These are phyloP conservation scores for Cheilosia urbana DNA, from an alignment of 2,888 invertebrate genomes.

Conservation along the genomic window DNA sequence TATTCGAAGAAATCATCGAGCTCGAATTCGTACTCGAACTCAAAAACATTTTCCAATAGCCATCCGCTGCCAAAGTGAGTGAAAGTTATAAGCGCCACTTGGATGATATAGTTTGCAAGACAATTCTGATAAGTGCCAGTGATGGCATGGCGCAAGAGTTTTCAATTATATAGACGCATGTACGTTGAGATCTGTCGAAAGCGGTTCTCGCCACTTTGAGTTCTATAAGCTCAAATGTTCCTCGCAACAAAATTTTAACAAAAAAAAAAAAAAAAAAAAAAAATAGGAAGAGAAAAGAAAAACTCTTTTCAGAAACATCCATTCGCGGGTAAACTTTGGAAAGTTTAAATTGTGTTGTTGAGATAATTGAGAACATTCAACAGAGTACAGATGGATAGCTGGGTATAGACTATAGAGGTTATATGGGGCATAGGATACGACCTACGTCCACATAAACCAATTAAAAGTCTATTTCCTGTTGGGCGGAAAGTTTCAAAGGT, in stretches of 20 bases:
- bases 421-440: slow-evolving; percentile 1
- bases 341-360: slow-evolving; percentile 74
- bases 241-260: slow-evolving; percentile 53
- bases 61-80: slow-evolving; percentile 5
- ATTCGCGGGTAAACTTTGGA: slow-evolving; percentile 69
- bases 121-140: slow-evolving; percentile 14
- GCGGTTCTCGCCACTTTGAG: slow-evolving; percentile 13
- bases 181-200: slow-evolving; percentile 57
- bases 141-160: slow-evolving; percentile 31
- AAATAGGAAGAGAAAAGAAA: slow-evolving; percentile 5
- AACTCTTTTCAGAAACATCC: slow-evolving; percentile 16
- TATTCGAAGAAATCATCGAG: slow-evolving; percentile 43
- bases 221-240: slow-evolving; percentile 63
- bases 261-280: background rate
- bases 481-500: slow-evolving; percentile 32
- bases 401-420: slow-evolving; percentile 15
- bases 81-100: background rate
- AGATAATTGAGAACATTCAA: slow-evolving; percentile 73
- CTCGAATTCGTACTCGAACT: background rate
- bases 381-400: slow-evolving; percentile 32
- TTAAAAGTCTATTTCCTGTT: slow-evolving; percentile 69
- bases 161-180: slow-evolving; percentile 55
- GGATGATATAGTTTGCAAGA: slow-evolving; percentile 1
- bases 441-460: slow-evolving; percentile 51
- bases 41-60: slow-evolving; percentile 29